A percentile compares a stretch with the other conserved stretches of the same genome.
These are phyloP conservation scores for Tryphoninae sp. DNA, from an alignment of 2,888 invertebrate species.

Conservation along the genomic window DNA sequence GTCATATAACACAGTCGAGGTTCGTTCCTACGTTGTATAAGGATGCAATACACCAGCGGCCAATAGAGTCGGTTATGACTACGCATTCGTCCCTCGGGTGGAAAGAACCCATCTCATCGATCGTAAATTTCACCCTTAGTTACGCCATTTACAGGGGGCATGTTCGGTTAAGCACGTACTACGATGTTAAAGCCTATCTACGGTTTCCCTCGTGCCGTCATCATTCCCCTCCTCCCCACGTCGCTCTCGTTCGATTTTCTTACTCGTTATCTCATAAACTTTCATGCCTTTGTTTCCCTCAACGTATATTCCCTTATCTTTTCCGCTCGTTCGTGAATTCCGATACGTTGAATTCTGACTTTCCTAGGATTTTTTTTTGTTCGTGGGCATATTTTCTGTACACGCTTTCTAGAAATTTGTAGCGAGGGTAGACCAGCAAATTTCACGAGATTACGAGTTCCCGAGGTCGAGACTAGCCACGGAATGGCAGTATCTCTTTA, in stretches of 20 bases:
- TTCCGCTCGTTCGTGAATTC: no score
- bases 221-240: conserved; percentile 55
- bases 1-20: background rate
- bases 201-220: conserved; percentile 53
- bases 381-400: no score
- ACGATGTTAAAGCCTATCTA: conserved; percentile 65
- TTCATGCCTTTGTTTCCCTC: no score
- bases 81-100: conserved; percentile 54
- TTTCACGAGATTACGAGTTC: no score
- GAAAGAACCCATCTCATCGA: conserved; percentile 57
- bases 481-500: conserved; percentile 7
- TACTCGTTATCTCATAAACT: no score
- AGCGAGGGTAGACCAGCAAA: no score
- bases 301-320: no score
- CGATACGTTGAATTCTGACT: no score
- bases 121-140: conserved; percentile 67
- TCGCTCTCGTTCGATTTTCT: no score
- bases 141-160: conserved; percentile 60
- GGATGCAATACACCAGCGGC: conserved; percentile 28
- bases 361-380: no score
- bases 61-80: conserved; percentile 50
- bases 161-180: conserved; percentile 63
- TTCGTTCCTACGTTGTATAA: conserved; percentile 23
- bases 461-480: background rate
- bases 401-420: no score